Evolutionary conservation across 2,888 invertebrate species (phyloP).

Genomic region (Molanna angustata): DNA sequence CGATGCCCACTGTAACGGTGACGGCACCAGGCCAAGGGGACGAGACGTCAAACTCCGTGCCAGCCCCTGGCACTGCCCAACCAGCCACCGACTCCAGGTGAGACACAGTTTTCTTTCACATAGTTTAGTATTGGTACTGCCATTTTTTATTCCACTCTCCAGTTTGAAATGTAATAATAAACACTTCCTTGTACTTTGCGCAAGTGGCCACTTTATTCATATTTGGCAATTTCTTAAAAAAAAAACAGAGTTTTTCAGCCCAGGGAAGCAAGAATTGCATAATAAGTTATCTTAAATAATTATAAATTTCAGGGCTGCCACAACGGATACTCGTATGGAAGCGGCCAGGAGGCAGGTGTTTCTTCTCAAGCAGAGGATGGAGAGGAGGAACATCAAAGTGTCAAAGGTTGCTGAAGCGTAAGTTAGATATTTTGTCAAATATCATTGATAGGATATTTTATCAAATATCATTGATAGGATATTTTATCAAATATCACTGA

Average conservation of each 20-base stretch:
- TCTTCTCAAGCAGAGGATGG: conserved; percentile 73
- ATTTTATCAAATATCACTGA: too few relatives aligned
- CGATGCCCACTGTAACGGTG: conserved; percentile 35
- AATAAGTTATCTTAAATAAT: background rate
- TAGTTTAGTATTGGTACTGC: too few relatives aligned
- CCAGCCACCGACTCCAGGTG: conserved; percentile 33
- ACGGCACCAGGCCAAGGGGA: conserved; percentile 30
- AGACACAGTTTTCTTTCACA: background rate
- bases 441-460: too few relatives aligned
- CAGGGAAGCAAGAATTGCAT: background rate
- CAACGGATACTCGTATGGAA: conserved; percentile 57
- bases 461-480: too few relatives aligned
- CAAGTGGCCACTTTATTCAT: too few relatives aligned
- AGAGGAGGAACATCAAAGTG: conserved; percentile 83
- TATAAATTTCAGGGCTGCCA: conserved; percentile 14
- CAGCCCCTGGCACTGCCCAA: conserved; percentile 27
- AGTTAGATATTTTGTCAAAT: conserved; percentile 54
- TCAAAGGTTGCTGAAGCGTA: conserved; percentile 94
- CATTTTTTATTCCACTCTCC: background rate
- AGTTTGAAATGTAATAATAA: background rate
- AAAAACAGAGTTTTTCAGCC: background rate
- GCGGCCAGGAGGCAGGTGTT: conserved; percentile 69
- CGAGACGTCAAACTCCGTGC: conserved; percentile 35
- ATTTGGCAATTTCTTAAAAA: background rate
- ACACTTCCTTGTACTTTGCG: too few relatives aligned